A percentile compares a stretch with the other conserved stretches of the same genome.
Conservation (phyloP, 2,797 vertebrate species). For the Rachycentron canadum region DNA sequence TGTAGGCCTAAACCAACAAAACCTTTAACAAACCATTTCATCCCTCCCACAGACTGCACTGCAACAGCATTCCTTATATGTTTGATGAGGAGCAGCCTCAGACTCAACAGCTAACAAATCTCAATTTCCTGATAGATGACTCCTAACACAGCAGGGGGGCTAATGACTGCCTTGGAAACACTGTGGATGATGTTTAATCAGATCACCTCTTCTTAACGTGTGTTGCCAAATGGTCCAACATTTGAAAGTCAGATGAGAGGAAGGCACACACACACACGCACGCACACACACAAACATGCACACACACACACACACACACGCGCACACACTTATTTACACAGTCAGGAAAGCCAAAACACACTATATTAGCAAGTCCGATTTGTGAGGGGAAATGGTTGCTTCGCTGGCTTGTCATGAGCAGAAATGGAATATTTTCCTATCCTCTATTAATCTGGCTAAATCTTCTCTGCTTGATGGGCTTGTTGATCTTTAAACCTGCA, state of each 20-base stretch:
- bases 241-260: slow-evolving; percentile 72
- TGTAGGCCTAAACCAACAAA: slow-evolving; percentile 17
- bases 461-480: slow-evolving; percentile 53
- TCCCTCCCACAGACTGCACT: not conserved
- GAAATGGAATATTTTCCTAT: slow-evolving; percentile 64
- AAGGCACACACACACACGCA: not conserved
- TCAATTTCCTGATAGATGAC: slow-evolving; percentile 68
- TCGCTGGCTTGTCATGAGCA: slow-evolving; percentile 56
- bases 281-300: not conserved
- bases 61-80: slow-evolving; percentile 15
- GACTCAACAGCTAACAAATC: slow-evolving; percentile 33
- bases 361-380: slow-evolving; percentile 61
- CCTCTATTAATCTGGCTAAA: slow-evolving; percentile 70
- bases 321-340: slow-evolving; percentile 18
- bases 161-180: slow-evolving; percentile 63
- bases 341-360: slow-evolving; percentile 42
- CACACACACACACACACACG: not conserved
- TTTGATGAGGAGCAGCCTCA: slow-evolving; percentile 1
- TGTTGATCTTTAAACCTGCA: slow-evolving; percentile 65
- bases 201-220: slow-evolving; percentile 61
- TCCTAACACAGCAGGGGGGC: slow-evolving; percentile 48
- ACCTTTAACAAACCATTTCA: slow-evolving; percentile 30
- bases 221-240: slow-evolving; percentile 39
- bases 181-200: slow-evolving; percentile 54
- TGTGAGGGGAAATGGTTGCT: slow-evolving; percentile 57